These are phyloP conservation scores for Argentina silus DNA, from an alignment of 2,797 vertebrate species.

Conservation along the genomic window DNA sequence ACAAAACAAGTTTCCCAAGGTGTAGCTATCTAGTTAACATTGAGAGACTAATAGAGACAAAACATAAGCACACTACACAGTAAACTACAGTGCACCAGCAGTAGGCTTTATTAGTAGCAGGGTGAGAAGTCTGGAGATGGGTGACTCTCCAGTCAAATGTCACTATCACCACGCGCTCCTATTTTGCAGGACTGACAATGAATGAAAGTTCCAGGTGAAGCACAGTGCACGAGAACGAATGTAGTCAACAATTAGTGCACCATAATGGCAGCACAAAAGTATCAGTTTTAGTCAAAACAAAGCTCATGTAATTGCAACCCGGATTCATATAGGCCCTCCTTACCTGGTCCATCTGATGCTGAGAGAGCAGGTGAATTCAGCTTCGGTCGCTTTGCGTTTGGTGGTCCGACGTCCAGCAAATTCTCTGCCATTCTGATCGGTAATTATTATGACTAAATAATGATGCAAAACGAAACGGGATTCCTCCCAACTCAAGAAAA, in stretches of 20 bases:
- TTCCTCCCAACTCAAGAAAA: slow-evolving; percentile 39
- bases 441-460: slow-evolving; percentile 36
- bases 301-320: no score
- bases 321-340: slow-evolving; percentile 48
- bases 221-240: not conserved
- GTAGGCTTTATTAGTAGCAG: not conserved
- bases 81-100: not conserved
- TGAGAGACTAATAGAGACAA: not conserved
- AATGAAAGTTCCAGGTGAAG: slow-evolving; percentile 6
- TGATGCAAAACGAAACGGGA: slow-evolving; percentile 38
- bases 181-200: not conserved
- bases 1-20: not conserved
- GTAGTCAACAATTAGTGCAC: not conserved
- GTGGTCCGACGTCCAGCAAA: slow-evolving; percentile 94
- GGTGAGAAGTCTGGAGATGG: not conserved
- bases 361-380: slow-evolving; percentile 92
- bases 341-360: slow-evolving; percentile 92
- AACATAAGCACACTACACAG: not conserved
- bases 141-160: not conserved
- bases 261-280: not conserved
- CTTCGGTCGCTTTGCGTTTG: slow-evolving; percentile 95
- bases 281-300: not conserved
- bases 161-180: not conserved
- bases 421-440: slow-evolving; percentile 90
- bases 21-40: not conserved